Percentiles rank a stretch among this genome's conserved stretches.
phyloP scores from a whole-genome alignment of 2,888 invertebrate genomes.

The Drosophila vallismaia region DNA sequence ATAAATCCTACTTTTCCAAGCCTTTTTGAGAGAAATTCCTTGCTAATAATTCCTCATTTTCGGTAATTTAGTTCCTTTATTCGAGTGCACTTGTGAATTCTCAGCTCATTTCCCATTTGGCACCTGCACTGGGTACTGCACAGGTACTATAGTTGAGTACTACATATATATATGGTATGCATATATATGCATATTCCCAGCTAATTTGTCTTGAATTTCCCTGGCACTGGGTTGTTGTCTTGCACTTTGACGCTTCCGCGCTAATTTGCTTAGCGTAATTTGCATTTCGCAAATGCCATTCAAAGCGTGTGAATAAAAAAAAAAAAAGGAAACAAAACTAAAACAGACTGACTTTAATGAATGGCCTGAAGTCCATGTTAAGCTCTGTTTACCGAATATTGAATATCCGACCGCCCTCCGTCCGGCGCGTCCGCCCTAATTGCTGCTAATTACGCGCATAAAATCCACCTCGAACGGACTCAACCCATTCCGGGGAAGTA shows the following conservation, averaged over 20 bases:
- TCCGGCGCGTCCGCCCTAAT: constrained; percentile 46
- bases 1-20: no score
- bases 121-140: no score
- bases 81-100: background rate
- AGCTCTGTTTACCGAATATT: constrained; percentile 51
- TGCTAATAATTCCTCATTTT: background rate
- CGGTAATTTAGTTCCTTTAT: constrained; percentile 26
- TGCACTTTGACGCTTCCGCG: constrained; percentile 68
- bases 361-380: constrained; percentile 43
- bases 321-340: constrained; percentile 7
- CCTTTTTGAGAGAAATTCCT: no score
- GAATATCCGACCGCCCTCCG: constrained; percentile 27
- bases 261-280: constrained; percentile 74
- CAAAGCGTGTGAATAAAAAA: constrained; percentile 58
- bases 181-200: constrained; percentile 23
- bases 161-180: background rate
- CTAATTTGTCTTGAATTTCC: constrained; percentile 67
- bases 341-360: constrained; percentile 36
- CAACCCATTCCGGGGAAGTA: constrained; percentile 9
- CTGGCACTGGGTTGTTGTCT: constrained; percentile 31
- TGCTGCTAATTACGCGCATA: constrained; percentile 75
- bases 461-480: constrained; percentile 35
- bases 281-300: constrained; percentile 70
- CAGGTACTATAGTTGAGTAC: background rate
- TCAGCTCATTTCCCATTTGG: no score